phyloP scores from a whole-genome alignment of 1,140 invertebrate genomes.

The Drosophila ercepeae region DNA sequence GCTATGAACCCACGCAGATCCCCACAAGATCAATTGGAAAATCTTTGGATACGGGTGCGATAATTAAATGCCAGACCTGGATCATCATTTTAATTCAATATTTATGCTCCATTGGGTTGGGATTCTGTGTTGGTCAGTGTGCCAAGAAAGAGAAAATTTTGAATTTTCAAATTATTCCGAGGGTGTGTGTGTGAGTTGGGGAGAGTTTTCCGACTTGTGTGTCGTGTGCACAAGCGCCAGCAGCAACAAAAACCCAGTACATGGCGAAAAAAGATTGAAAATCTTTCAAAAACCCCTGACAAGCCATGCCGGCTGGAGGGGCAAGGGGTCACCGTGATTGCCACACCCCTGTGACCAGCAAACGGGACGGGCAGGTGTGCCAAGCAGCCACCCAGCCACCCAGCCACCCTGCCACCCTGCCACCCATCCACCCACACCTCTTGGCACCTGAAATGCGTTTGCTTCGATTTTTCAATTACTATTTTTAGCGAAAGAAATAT shows the following conservation, averaged over 20 bases:
- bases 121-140: slow-evolving; percentile 43
- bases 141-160: slow-evolving; percentile 20
- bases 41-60: slow-evolving; percentile 24
- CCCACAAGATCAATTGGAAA: slow-evolving; percentile 44
- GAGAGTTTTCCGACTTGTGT: slow-evolving; percentile 51
- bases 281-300: slow-evolving; percentile 28
- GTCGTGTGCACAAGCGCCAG: slow-evolving; percentile 77
- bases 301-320: slow-evolving; percentile 8
- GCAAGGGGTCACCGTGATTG: not conserved
- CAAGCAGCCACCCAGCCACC: slow-evolving; percentile 4
- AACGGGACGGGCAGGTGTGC: slow-evolving; percentile 64
- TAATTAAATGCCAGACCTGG: slow-evolving; percentile 33
- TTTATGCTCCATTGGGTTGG: slow-evolving; percentile 41
- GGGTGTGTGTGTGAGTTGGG: slow-evolving; percentile 24
- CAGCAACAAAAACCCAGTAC: slow-evolving; percentile 33
- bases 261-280: slow-evolving; percentile 39
- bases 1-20: slow-evolving; percentile 14
- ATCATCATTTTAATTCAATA: slow-evolving; percentile 28
- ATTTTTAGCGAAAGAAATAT: slow-evolving; percentile 47
- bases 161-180: slow-evolving; percentile 12
- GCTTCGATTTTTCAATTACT: slow-evolving; percentile 21
- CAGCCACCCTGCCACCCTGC: not conserved
- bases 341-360: slow-evolving; percentile 22
- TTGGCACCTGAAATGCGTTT: slow-evolving; percentile 58
- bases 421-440: slow-evolving; percentile 18